Percentiles rank a stretch among this genome's conserved stretches.
Conservation (phyloP, 2,113 vertebrate genomes). For the Ceuthmochares aereus region DNA sequence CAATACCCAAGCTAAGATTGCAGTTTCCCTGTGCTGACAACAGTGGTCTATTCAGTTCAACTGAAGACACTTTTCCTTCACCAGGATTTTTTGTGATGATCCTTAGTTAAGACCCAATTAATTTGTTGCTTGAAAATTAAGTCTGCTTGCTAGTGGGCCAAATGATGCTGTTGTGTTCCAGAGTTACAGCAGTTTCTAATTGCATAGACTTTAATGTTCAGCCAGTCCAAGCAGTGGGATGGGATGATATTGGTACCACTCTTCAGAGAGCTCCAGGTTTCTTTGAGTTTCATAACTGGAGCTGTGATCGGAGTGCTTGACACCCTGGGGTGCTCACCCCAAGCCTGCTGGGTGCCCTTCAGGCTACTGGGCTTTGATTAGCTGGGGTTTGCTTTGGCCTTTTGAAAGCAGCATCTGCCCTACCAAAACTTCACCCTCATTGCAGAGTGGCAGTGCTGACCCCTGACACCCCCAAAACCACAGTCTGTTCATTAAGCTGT, state of each 20-base stretch:
- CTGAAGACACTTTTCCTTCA: not conserved
- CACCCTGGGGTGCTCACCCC: rapidly evolving
- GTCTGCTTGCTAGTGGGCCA: not conserved
- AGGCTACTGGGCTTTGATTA: not conserved
- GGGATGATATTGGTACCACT: not conserved
- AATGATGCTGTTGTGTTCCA: not conserved
- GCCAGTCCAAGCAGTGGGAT: not conserved
- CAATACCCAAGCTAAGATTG: not conserved
- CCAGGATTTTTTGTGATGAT: not conserved
- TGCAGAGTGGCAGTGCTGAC: not conserved
- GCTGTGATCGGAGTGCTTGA: not conserved
- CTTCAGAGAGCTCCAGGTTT: not conserved
- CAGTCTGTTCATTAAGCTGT: not conserved
- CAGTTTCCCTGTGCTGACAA: not conserved
- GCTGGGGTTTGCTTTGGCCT: not conserved
- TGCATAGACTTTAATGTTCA: not conserved
- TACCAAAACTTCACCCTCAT: not conserved
- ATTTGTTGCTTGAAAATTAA: not conserved
- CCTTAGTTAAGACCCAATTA: not conserved
- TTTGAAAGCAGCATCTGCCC: not conserved
- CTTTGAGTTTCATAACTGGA: not conserved
- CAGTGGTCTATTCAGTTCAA: not conserved
- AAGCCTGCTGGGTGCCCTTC: not conserved
- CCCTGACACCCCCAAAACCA: not conserved
- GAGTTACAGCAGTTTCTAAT: not conserved